Percentiles rank a stretch among this genome's conserved stretches.
phyloP scores from a whole-genome alignment of 2,888 invertebrate species.

The Drosophila bunnanda region DNA sequence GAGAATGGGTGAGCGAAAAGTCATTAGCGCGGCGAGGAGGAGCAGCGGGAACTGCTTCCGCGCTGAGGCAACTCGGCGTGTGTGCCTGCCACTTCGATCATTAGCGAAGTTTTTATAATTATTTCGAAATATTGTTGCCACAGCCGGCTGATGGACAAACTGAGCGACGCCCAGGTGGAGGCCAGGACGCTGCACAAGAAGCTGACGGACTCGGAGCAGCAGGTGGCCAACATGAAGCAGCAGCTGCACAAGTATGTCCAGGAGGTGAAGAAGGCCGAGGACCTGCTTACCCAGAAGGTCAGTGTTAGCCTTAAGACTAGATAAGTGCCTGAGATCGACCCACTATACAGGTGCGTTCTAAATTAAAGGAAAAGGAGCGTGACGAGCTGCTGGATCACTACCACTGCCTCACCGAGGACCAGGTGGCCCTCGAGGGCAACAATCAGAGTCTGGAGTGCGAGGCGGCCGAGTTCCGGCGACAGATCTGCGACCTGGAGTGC shows the following conservation, averaged over 20 bases:
- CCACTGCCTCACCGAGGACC: slow-evolving; percentile 91
- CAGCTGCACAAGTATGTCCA: slow-evolving; percentile 93
- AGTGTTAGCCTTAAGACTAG: not conserved
- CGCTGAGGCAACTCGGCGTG: slow-evolving; percentile 25
- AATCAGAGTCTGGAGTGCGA: slow-evolving; percentile 92
- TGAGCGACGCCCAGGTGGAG: slow-evolving; percentile 88
- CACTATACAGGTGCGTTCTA: slow-evolving; percentile 55
- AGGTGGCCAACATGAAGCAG: slow-evolving; percentile 90
- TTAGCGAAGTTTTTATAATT: slow-evolving; percentile 47
- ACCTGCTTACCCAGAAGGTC: slow-evolving; percentile 89
- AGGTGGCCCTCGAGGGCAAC: slow-evolving; percentile 90
- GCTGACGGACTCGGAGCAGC: slow-evolving; percentile 88
- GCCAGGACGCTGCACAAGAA: slow-evolving; percentile 88
- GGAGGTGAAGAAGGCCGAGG: slow-evolving; percentile 92
- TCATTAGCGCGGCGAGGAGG: slow-evolving; percentile 35
- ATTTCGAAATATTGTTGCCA: slow-evolving; percentile 7
- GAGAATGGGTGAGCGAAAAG: slow-evolving; percentile 82
- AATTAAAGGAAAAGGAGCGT: slow-evolving; percentile 89
- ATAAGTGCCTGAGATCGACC: slow-evolving; percentile 38
- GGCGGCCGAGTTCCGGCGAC: slow-evolving; percentile 88
- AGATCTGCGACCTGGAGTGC: slow-evolving; percentile 86
- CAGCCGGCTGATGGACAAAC: slow-evolving; percentile 90
- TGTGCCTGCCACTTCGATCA: slow-evolving; percentile 21
- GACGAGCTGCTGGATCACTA: slow-evolving; percentile 93
- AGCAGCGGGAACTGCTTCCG: slow-evolving; percentile 43